A percentile compares a stretch with the other conserved stretches of the same genome.
These are phyloP conservation scores for Horisme vitalbata DNA, from an alignment of 2,888 invertebrate species.

Conservation along the genomic window DNA sequence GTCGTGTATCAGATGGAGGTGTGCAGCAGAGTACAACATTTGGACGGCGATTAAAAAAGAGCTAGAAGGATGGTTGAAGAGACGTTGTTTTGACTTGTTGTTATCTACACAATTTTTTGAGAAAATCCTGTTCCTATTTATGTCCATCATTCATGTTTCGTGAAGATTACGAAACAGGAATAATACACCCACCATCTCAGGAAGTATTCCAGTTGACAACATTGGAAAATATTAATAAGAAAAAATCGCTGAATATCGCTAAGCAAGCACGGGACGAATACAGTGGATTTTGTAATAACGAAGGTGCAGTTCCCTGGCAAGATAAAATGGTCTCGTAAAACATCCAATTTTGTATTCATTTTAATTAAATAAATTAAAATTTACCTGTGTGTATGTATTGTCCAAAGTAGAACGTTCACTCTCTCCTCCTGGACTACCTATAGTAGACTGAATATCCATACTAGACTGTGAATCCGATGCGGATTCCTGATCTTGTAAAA, in stretches of 20 bases:
- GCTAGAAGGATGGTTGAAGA: background rate
- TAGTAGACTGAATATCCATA: conserved; percentile 7
- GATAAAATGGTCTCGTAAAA: conserved; percentile 9
- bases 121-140: too few relatives aligned
- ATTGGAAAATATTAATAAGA: conserved; percentile 5
- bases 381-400: conserved; percentile 6
- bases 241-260: conserved; percentile 3
- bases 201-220: conserved; percentile 7
- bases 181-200: conserved; percentile 4
- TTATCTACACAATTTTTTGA: too few relatives aligned
- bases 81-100: too few relatives aligned
- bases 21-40: conserved; percentile 15
- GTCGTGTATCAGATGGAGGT: conserved; percentile 23
- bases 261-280: conserved; percentile 10
- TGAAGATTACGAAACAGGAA: background rate
- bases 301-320: conserved; percentile 19
- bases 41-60: background rate
- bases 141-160: background rate
- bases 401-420: conserved; percentile 9
- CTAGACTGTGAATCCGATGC: conserved; percentile 11
- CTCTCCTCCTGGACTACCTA: conserved; percentile 13
- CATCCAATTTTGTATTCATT: conserved; percentile 5
- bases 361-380: conserved; percentile 11
- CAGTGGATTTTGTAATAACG: conserved; percentile 10
- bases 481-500: conserved; percentile 24